Conservation (phyloP, 2,888 invertebrate genomes). For the Nebria salina region DNA sequence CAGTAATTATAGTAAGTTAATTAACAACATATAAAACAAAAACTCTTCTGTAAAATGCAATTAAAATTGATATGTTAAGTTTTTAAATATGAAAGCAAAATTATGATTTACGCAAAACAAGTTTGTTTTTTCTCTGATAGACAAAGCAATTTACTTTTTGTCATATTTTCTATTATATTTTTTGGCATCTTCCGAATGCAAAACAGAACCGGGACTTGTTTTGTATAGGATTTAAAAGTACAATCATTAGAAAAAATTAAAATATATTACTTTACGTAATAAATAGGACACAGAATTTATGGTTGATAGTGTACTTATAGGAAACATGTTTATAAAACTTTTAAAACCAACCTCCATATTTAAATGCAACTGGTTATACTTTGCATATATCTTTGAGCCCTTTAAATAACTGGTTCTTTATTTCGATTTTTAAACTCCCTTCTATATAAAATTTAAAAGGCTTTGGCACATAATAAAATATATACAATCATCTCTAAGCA, state of each 20-base stretch:
- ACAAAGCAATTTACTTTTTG: constrained; percentile 9
- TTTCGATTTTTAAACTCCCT: background rate
- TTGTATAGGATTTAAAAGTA: background rate
- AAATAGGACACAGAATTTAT: too few species aligned
- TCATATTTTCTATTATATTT: constrained; percentile 5
- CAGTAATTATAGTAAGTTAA: background rate
- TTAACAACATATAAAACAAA: background rate
- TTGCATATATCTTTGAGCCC: background rate
- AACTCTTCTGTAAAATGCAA: background rate
- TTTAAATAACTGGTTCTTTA: background rate
- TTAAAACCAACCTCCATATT: background rate
- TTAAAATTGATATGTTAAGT: constrained; percentile 1
- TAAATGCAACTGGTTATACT: background rate
- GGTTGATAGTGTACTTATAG: background rate
- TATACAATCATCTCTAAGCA: too few species aligned
- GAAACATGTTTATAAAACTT: background rate
- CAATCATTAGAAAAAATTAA: too few species aligned
- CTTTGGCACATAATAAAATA: too few species aligned
- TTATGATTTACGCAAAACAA: background rate
- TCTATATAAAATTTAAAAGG: too few species aligned
- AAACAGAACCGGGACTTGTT: background rate
- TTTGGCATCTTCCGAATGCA: background rate
- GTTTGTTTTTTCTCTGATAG: constrained; percentile 4
- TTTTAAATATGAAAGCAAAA: background rate
- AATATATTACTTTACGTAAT: too few species aligned